Percentiles rank a stretch among this genome's conserved stretches.
Evolutionary conservation across 2,797 vertebrate species (phyloP).

Genomic region (Amphiprion clarkii): DNA sequence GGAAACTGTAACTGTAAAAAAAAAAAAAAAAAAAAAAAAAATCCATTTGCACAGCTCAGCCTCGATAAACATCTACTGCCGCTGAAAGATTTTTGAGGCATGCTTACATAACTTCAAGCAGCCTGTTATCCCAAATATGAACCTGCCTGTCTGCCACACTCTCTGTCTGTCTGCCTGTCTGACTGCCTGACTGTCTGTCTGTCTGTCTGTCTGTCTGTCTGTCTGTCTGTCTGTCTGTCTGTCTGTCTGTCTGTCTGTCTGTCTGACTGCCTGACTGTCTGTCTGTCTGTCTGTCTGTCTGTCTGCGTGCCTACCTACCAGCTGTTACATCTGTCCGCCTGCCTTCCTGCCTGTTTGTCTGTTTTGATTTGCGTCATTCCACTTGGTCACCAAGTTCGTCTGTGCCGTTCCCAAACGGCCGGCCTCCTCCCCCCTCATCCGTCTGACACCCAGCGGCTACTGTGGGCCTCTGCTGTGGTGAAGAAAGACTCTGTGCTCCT

Average conservation of each 20-base stretch:
- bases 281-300: constrained; percentile 33
- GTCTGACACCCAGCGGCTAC: constrained; percentile 72
- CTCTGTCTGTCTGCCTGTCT: constrained; percentile 30
- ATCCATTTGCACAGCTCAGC: constrained; percentile 38
- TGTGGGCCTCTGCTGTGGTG: constrained; percentile 57
- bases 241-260: constrained; percentile 58
- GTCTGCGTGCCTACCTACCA: constrained; percentile 57
- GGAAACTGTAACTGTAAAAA: constrained; percentile 18
- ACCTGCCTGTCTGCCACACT: constrained; percentile 57
- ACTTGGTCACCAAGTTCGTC: constrained; percentile 76
- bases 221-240: constrained; percentile 42
- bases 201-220: constrained; percentile 37
- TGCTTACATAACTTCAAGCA: constrained; percentile 63
- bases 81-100: constrained; percentile 47
- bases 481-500: constrained; percentile 58
- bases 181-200: constrained; percentile 55
- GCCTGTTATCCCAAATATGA: constrained; percentile 64
- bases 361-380: constrained; percentile 76
- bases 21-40: constrained; percentile 16
- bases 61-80: constrained; percentile 56
- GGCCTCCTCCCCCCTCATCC: constrained; percentile 53
- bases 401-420: constrained; percentile 64
- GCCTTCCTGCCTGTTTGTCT: constrained; percentile 67
- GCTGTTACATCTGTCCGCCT: constrained; percentile 60
- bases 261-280: constrained; percentile 62